Conservation (phyloP, 1,140 invertebrate genomes). For the Capitella teleta region DNA sequence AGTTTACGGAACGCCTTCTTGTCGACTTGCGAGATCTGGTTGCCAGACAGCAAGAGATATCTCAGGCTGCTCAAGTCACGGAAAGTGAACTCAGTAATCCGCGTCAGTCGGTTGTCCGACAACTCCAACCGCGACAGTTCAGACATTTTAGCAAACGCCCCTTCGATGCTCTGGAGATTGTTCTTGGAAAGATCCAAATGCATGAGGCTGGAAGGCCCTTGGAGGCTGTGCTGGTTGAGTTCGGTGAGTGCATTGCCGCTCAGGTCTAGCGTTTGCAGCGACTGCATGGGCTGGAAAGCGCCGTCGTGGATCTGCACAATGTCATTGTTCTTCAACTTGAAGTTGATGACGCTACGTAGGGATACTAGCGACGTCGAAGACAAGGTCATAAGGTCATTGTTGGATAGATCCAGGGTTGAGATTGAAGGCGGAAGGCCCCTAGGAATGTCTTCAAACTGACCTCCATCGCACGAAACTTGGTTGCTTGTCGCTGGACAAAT, state of each 20-base stretch:
- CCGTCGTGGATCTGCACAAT: conserved; percentile 21
- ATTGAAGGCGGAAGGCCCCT: too few relatives aligned
- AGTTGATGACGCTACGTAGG: too few relatives aligned
- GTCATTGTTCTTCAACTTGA: conserved; percentile 17
- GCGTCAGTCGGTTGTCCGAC: conserved; percentile 54
- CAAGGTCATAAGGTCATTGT: too few relatives aligned
- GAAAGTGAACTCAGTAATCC: conserved; percentile 50
- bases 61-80: conserved; percentile 53
- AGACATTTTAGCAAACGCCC: conserved; percentile 33
- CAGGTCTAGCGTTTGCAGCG: conserved; percentile 47
- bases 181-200: conserved; percentile 41
- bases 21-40: conserved; percentile 57
- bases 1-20: conserved; percentile 62
- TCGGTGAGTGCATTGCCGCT: conserved; percentile 51
- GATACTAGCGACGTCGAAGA: too few relatives aligned
- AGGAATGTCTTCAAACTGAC: too few relatives aligned
- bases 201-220: conserved; percentile 21
- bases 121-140: conserved; percentile 59
- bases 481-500: too few relatives aligned
- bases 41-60: conserved; percentile 68
- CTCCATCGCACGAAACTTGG: too few relatives aligned
- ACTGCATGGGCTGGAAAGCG: conserved; percentile 22
- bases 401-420: too few relatives aligned
- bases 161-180: conserved; percentile 31
- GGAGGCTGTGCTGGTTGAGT: conserved; percentile 44